Conservation (phyloP, 2,113 vertebrate genomes). For the Numenius arquata region DNA sequence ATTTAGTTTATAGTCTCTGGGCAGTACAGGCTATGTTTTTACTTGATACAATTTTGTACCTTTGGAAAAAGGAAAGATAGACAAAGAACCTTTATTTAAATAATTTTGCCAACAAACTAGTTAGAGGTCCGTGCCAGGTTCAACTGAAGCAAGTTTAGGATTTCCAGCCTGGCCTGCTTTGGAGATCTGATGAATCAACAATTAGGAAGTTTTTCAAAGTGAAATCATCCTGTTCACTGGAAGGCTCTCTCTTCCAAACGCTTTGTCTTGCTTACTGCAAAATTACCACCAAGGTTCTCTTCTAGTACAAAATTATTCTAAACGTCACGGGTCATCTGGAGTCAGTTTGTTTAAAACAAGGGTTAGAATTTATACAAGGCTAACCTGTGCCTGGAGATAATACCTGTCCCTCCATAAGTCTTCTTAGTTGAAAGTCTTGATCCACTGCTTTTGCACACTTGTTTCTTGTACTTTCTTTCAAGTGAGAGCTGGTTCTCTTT, state of each 20-base stretch:
- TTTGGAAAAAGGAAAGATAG: not conserved
- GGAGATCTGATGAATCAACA: not conserved
- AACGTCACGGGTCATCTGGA: not conserved
- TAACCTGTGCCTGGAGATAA: conserved; percentile 22
- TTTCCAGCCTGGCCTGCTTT: not conserved
- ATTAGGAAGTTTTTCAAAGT: not conserved
- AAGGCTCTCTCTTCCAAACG: not conserved
- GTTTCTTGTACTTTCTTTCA: not conserved
- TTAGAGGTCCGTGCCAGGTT: not conserved
- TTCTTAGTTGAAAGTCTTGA: conserved; percentile 6
- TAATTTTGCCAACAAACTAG: not conserved
- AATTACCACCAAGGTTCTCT: not conserved
- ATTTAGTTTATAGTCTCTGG: not conserved
- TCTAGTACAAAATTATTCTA: not conserved
- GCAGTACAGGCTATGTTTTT: not conserved
- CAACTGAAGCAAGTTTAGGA: not conserved
- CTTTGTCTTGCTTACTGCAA: not conserved
- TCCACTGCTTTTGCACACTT: not conserved
- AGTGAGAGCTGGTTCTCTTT: not conserved
- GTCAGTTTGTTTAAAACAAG: conserved; percentile 20
- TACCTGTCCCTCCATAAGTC: not conserved
- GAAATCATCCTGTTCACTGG: not conserved
- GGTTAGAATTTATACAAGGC: not conserved
- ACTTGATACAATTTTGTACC: not conserved
- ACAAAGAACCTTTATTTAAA: not conserved